phyloP scores from a whole-genome alignment of 2,113 vertebrate genomes.

The chimpanzee (Pan troglodytes) region NHGRI_mPanTro3-v2.1_pri NC_072411.2:85759501-85760000 shows the following conservation, averaged over 20 bases:
- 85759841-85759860: neutral
- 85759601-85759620: no score
- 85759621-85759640: no score
- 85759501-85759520: no score
- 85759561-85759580: no score
- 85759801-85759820: neutral
- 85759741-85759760: neutral
- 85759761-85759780: conserved; percentile 46
- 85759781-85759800: neutral
- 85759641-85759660: no score
- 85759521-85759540: no score
- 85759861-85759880: conserved; percentile 5
- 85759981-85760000: neutral
- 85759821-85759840: neutral
- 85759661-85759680: no score
- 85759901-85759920: neutral
- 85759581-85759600: no score
- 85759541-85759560: no score
- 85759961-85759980: neutral
- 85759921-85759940: no score
- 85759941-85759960: neutral
- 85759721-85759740: neutral
- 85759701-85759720: neutral
- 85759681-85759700: neutral
- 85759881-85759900: neutral